Evolutionary conservation across 2,888 invertebrate species (phyloP).

Genomic region (Chrysolina americana): DNA sequence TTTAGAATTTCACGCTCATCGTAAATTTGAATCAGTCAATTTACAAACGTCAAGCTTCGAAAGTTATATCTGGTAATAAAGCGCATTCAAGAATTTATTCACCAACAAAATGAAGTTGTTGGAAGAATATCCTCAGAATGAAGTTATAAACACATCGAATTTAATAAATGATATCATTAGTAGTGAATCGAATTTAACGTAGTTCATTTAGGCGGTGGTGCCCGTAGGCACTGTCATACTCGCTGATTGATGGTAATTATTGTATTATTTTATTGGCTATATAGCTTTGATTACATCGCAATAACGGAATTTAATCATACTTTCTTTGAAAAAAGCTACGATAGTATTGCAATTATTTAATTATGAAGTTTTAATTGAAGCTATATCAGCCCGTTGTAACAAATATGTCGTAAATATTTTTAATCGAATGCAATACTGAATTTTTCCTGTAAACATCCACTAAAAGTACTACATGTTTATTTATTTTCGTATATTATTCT

Average conservation of each 20-base stretch:
- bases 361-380: background rate
- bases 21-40: conserved; percentile 48
- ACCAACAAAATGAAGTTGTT: conserved; percentile 27
- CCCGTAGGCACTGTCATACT: conserved; percentile 4
- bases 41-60: conserved; percentile 42
- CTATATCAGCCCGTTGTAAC: background rate
- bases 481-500: too few species aligned
- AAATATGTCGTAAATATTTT: background rate
- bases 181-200: conserved; percentile 26
- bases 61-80: conserved; percentile 35
- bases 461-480: too few species aligned
- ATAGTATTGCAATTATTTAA: background rate
- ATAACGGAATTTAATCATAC: conserved; percentile 6
- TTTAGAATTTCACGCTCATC: conserved; percentile 49
- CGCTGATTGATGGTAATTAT: conserved; percentile 27
- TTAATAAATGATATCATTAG: conserved; percentile 29
- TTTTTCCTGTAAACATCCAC: too few species aligned
- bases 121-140: conserved; percentile 29
- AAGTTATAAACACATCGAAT: conserved; percentile 36
- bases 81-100: conserved; percentile 23
- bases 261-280: conserved; percentile 9
- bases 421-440: too few species aligned
- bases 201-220: conserved; percentile 13
- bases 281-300: conserved; percentile 1
- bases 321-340: background rate